phyloP scores from a whole-genome alignment of 2,888 invertebrate genomes.

The Heliconius erato region DNA sequence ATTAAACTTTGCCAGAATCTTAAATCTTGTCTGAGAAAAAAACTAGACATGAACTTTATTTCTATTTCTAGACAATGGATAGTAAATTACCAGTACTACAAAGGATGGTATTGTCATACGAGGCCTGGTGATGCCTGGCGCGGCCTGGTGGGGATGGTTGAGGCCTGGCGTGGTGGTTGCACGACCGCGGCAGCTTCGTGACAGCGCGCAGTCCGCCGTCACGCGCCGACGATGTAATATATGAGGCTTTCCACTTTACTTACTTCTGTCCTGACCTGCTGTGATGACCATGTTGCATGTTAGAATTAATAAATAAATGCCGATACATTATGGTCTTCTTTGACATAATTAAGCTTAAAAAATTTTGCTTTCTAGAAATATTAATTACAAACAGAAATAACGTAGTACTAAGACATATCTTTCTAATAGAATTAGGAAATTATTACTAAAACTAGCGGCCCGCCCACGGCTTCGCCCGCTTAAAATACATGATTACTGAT shows the following conservation, averaged over 20 bases:
- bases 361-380: background rate
- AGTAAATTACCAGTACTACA: background rate
- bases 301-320: background rate
- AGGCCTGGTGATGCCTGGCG: background rate
- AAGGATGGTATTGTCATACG: background rate
- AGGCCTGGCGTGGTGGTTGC: background rate
- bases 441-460: background rate
- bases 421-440: too few relatives aligned
- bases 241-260: conserved; percentile 34
- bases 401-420: too few relatives aligned
- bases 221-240: conserved; percentile 37
- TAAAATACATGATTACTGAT: too few relatives aligned
- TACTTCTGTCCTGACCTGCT: conserved; percentile 8
- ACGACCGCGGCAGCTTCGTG: conserved; percentile 30
- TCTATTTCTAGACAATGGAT: background rate
- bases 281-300: background rate
- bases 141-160: background rate
- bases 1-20: background rate
- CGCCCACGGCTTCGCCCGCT: too few relatives aligned
- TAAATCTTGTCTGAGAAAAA: background rate
- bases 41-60: background rate
- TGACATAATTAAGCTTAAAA: background rate
- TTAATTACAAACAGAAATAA: background rate
- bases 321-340: background rate
- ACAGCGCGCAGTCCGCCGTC: conserved; percentile 33